Conservation (phyloP, 2,888 invertebrate genomes). For the Sphinx pinastri region DNA sequence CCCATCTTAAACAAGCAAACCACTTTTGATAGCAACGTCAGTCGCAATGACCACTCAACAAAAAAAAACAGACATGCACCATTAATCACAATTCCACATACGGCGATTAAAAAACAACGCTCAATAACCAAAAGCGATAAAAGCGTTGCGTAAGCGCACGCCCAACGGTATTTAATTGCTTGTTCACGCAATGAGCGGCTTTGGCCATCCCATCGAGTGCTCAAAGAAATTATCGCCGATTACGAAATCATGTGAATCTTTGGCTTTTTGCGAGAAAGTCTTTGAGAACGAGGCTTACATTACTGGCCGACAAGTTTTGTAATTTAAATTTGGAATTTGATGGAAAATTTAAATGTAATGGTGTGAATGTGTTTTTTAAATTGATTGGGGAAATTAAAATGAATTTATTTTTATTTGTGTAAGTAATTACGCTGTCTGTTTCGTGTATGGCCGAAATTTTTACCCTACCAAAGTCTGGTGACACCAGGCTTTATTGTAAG, state of each 20-base stretch:
- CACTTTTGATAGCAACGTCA: no score
- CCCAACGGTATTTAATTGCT: constrained; percentile 24
- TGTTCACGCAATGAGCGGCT: constrained; percentile 20
- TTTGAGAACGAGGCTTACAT: constrained; percentile 2
- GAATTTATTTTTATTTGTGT: not conserved
- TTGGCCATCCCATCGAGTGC: not conserved
- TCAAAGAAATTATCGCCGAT: constrained; percentile 18
- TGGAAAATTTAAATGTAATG: not conserved
- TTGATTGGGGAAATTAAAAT: not conserved
- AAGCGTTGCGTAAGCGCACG: constrained; percentile 19
- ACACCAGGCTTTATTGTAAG: no score
- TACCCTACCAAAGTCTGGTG: no score
- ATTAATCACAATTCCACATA: constrained; percentile 11
- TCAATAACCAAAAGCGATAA: constrained; percentile 22
- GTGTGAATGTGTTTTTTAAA: not conserved
- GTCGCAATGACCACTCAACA: no score
- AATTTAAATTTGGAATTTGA: not conserved
- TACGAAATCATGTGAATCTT: constrained; percentile 19
- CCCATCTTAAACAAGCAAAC: no score
- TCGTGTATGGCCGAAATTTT: not conserved
- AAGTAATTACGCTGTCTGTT: not conserved
- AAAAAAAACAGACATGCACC: constrained; percentile 1
- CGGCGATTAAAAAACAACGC: constrained; percentile 13
- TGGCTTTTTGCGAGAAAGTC: constrained; percentile 23
- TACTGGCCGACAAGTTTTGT: not conserved